Conservation (phyloP, 2,888 invertebrate species). For the Papilio protenor region DNA sequence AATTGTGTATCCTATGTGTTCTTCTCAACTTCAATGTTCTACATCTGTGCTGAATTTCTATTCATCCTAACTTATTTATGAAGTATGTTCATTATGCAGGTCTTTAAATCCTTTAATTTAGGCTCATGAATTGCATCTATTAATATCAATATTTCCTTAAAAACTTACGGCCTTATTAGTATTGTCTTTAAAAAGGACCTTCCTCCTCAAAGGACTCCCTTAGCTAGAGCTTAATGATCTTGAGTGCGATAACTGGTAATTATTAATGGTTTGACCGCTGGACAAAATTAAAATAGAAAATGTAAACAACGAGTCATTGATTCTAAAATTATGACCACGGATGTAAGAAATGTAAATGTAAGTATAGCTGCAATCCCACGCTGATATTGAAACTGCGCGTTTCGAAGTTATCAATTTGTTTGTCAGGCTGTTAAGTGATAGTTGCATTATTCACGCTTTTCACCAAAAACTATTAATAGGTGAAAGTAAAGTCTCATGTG, state of each 20-base stretch:
- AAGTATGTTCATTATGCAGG: background rate
- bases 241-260: background rate
- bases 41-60: too few species aligned
- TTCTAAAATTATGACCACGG: background rate
- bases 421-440: slow-evolving; percentile 5
- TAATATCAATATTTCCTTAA: too few species aligned
- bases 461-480: slow-evolving; percentile 34
- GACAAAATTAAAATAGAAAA: background rate
- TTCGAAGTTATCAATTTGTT: slow-evolving; percentile 13
- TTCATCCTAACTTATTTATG: too few species aligned
- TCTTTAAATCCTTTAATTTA: too few species aligned
- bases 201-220: too few species aligned
- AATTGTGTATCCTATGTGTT: too few species aligned
- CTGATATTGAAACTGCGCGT: slow-evolving; percentile 1
- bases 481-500: slow-evolving; percentile 33
- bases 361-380: slow-evolving; percentile 4
- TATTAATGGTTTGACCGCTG: background rate
- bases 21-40: too few species aligned
- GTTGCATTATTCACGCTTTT: slow-evolving; percentile 38
- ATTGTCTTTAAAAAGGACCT: too few species aligned
- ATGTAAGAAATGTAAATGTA: background rate
- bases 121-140: too few species aligned
- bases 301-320: background rate
- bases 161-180: too few species aligned
- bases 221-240: too few species aligned